Base-by-base conservation (phyloP, 2,113 vertebrate genomes). In the Condylura cristata region DNA sequence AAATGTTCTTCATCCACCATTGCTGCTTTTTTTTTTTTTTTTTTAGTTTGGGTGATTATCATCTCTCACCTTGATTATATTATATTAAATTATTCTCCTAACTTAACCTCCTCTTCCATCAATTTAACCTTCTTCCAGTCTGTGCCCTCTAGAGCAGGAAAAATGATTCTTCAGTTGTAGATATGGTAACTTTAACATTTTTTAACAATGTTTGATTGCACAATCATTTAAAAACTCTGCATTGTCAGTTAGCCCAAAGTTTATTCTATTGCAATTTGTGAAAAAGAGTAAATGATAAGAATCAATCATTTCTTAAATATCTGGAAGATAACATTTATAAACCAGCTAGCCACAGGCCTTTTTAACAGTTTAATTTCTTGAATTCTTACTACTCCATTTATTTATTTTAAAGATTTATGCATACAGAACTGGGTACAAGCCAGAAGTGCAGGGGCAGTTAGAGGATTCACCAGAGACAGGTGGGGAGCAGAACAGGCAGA, bases 301-400 rank as follows among this genome's bases (percentile, higher is more conserved):
- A 70, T 80, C 51, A 81, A 90, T 14, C 4, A 32, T 72, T 83
- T 76, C 61, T 82, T 75, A 90, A 95, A 61, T 61, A 63, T 84
- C 66, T 91, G 24, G 4, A 32, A 88, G 60, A 24, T 60, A 53
- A 53, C 66, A 58, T 20, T 72, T 81, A n/a, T 7, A 76, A 85
- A 84, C 6, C 1, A 8, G 8, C 26, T 60, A 39, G 58, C 48
- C 2, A 11, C 28, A 2, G 2, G 7, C 46, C 7, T 92, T 89
- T 90, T 86, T 90, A 28, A 63, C 24, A 61, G 4, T 53, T 91
- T 75, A 65, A 83, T 37, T 92, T 51, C 18, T 76, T 86, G 30
- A 60, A 65, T 76, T 72, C 61, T 70, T 51, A n/a, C n/a, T 48
- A 48, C 46, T 48, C 12, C 46, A 48, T 48, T 48, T 74, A n/a